Base-by-base conservation (phyloP, 1,140 invertebrate genomes). In the Hormaphis cornu region DNA sequence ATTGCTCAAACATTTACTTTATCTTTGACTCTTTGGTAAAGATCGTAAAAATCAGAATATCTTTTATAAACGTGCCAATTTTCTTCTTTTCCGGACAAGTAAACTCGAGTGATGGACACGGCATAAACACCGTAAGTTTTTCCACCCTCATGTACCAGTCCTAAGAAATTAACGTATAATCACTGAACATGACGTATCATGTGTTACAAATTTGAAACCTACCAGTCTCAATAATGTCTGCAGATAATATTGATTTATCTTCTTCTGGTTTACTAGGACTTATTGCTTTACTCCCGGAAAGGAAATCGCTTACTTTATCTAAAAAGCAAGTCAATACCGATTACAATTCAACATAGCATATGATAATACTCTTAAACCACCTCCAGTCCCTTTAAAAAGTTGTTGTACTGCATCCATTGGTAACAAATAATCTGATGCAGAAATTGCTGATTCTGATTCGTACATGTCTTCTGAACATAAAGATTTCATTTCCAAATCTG, bases 1-100 rank as follows among this genome's bases (percentile, higher is more conserved):
- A 35, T 0, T 18, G 26, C 69, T 30, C 16, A 33, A 37, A 71
- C 72, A n/a, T n/a, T 72, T 77, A 85, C 84, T 77, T 86, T 87
- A 48, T 87, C 85, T 78, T 85, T 86, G 74, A 93, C 84, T 79
- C 89, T 85, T 74, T 84, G 81, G 75, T 93, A 86, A 8, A 96
- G 80, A 76, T 93, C 89, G 76, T 95, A 86, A 78, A 97, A 97
- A 79, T 97, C 93, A 35, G 90, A 94, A 75, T 96, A 97, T 73
- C 88, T 75, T 70, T 88, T 80, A 74, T 90, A 90, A 70, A 90
- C 86, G 74, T 90, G 89, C 89, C 89, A 90, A 52, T 83, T 83
- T 76, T 87, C 86, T 77, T 88, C 81, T 73, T 84, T 85, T 4
- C 83, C 84, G 26, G 56, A 54, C 74, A 80, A 83, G 74, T 80